Percentiles rank a stretch among this genome's conserved stretches.
Conservation (phyloP, 2,113 vertebrate genomes). For the Shinisaurus crocodilurus region DNA sequence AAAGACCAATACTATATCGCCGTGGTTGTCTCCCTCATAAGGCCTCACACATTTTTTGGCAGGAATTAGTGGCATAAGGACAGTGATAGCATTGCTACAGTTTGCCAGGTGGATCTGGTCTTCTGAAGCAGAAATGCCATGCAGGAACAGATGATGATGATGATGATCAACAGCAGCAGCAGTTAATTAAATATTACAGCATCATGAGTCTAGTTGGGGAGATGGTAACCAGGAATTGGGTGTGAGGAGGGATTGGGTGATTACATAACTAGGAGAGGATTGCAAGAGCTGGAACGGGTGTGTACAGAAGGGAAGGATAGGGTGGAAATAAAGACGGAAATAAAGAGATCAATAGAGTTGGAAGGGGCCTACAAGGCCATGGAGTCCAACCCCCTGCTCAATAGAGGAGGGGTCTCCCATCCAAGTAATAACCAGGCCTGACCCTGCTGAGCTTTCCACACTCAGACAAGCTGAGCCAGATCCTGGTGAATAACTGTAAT, state of each 20-base stretch:
- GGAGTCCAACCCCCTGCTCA: no score
- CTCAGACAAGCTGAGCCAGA: no score
- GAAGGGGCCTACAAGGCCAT: no score
- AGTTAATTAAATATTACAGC: neutral
- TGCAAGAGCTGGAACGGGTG: neutral
- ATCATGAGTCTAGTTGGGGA: neutral
- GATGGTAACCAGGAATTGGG: neutral
- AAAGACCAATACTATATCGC: neutral
- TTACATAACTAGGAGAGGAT: neutral
- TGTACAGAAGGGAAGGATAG: neutral
- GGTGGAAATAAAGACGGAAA: neutral
- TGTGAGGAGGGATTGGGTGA: neutral
- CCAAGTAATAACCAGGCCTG: no score
- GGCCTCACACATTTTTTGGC: neutral
- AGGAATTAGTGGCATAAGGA: neutral
- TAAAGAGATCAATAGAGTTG: neutral
- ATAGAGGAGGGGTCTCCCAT: no score
- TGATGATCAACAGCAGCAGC: no score
- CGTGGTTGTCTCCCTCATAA: neutral
- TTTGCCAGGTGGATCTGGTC: neutral
- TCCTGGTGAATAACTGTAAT: neutral
- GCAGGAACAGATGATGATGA: neutral
- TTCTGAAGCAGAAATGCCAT: neutral
- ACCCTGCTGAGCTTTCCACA: no score
- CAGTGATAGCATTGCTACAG: neutral